These are phyloP conservation scores for Homarus americanus DNA, from an alignment of 1,140 invertebrate genomes.

Conservation along the genomic window DNA sequence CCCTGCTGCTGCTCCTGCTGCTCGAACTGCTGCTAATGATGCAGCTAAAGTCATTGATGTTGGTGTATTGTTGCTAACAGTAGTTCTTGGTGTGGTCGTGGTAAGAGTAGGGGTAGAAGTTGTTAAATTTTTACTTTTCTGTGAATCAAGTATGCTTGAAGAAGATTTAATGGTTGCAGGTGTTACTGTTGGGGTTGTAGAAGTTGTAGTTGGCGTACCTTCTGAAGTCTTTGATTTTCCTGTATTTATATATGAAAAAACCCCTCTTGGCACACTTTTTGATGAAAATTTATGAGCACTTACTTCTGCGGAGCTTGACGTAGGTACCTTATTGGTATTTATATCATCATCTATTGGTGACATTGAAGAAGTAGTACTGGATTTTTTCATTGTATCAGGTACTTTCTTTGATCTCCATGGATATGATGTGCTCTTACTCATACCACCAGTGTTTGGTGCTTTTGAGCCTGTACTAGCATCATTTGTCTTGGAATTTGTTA, in stretches of 20 bases:
- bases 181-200: neutral
- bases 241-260: conserved; percentile 49
- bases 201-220: neutral
- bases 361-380: conserved; percentile 5
- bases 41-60: conserved; percentile 30
- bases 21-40: conserved; percentile 62
- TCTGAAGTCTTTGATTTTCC: conserved; percentile 22
- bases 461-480: neutral
- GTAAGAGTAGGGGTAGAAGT: conserved; percentile 1
- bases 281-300: conserved; percentile 28
- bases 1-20: conserved; percentile 62
- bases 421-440: conserved; percentile 52
- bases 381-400: conserved; percentile 1
- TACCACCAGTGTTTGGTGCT: neutral
- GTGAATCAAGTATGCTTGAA: neutral
- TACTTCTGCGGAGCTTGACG: neutral
- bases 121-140: neutral
- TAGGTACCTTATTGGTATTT: conserved; percentile 2
- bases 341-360: neutral
- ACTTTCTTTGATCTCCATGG: conserved; percentile 36
- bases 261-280: conserved; percentile 47
- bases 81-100: conserved; percentile 14
- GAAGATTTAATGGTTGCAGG: neutral
- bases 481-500: neutral
- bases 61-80: neutral